Conservation (phyloP, 2,797 vertebrate genomes). For the Pseudochromis fuscus region DNA sequence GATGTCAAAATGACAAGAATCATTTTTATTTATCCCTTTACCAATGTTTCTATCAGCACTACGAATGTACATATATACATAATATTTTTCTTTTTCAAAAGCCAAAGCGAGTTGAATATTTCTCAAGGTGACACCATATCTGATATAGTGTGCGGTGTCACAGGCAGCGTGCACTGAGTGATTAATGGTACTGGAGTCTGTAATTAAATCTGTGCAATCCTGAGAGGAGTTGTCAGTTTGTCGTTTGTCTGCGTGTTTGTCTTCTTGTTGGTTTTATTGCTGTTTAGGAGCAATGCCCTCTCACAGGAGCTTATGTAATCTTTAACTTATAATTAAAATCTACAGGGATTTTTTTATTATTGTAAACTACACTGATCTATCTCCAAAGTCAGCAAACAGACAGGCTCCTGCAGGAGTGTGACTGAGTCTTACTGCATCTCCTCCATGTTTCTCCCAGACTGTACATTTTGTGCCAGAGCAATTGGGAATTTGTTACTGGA, state of each 20-base stretch:
- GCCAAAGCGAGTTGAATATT: constrained; percentile 31
- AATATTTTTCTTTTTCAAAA: constrained; percentile 36
- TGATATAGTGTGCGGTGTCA: constrained; percentile 37
- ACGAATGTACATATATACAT: constrained; percentile 63
- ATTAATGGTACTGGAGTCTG: constrained; percentile 36
- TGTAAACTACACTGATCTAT: constrained; percentile 33
- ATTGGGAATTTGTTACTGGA: constrained; percentile 59
- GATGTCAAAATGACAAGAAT: constrained; percentile 1
- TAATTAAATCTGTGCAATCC: constrained; percentile 72
- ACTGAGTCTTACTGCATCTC: constrained; percentile 31
- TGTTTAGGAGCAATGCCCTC: constrained; percentile 8
- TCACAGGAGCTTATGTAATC: constrained; percentile 1
- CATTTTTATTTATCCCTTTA: constrained; percentile 30
- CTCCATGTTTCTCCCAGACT: constrained; percentile 35
- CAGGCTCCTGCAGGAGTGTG: constrained; percentile 49
- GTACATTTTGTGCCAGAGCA: constrained; percentile 54
- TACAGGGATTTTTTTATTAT: background rate
- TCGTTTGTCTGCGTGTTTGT: constrained; percentile 42
- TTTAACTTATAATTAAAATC: constrained; percentile 42
- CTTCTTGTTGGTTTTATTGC: constrained; percentile 32
- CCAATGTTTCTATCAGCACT: constrained; percentile 25
- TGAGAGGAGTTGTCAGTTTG: constrained; percentile 22
- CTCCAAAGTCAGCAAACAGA: constrained; percentile 45
- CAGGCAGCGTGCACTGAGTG: constrained; percentile 24
- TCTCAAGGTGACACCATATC: constrained; percentile 10